phyloP scores from a whole-genome alignment of 2,113 vertebrate genomes.

The Excalfactoria chinensis region DNA sequence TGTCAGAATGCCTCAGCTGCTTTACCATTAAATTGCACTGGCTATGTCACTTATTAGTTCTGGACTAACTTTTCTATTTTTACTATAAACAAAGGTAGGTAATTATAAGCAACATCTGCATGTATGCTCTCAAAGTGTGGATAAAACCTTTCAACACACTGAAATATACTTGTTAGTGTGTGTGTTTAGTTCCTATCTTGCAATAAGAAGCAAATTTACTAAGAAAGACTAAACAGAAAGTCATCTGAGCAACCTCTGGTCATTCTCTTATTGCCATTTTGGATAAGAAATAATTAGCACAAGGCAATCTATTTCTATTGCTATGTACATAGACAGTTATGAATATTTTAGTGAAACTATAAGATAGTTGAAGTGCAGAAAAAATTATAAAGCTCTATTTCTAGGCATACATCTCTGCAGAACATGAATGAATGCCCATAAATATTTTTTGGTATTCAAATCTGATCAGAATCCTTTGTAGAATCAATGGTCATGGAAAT shows the following conservation, averaged over 20 bases:
- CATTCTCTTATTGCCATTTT: not conserved
- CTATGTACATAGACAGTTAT: not conserved
- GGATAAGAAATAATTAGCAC: not conserved
- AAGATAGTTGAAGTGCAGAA: not conserved
- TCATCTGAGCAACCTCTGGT: not conserved
- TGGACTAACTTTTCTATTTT: slow-evolving; percentile 39
- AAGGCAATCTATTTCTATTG: not conserved
- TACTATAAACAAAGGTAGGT: slow-evolving; percentile 33
- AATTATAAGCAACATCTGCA: slow-evolving; percentile 20
- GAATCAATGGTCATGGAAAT: not conserved
- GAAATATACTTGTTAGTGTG: not conserved
- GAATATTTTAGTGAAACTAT: not conserved
- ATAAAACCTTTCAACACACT: slow-evolving; percentile 45
- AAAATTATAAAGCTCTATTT: not conserved
- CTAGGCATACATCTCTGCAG: not conserved
- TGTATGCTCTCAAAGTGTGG: not conserved
- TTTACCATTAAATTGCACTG: not conserved
- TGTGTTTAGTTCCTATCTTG: not conserved
- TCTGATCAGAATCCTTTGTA: not conserved
- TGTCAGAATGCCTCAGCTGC: not conserved
- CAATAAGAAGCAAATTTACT: not conserved
- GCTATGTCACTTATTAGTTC: slow-evolving; percentile 4
- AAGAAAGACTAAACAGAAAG: not conserved
- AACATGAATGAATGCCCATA: not conserved
- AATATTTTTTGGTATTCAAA: not conserved